These are phyloP conservation scores for Limnephilus auricula DNA, from an alignment of 2,888 invertebrate genomes.

Conservation along the genomic window DNA sequence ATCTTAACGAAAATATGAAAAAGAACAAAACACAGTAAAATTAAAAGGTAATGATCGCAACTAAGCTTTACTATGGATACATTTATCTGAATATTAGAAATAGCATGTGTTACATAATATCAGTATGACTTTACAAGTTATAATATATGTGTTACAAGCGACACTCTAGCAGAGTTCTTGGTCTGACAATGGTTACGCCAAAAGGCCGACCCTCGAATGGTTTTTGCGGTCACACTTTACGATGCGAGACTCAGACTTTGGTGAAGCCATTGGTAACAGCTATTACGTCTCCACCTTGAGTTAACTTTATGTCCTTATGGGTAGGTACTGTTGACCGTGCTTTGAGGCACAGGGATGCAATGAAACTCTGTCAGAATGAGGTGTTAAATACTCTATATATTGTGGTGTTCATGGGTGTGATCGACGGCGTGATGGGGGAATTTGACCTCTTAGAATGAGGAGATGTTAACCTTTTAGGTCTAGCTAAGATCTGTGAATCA, in stretches of 20 bases:
- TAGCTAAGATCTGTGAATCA: background rate
- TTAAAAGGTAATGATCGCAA: too few relatives aligned
- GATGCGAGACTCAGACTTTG: background rate
- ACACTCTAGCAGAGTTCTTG: background rate
- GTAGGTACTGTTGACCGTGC: background rate
- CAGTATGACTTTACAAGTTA: background rate
- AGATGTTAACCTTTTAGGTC: background rate
- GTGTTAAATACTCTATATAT: background rate
- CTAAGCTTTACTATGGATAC: too few relatives aligned
- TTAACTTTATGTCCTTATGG: background rate
- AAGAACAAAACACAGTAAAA: too few relatives aligned
- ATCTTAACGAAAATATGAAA: too few relatives aligned
- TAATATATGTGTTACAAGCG: background rate
- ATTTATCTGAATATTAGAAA: too few relatives aligned
- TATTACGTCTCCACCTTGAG: background rate
- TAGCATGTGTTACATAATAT: too few relatives aligned
- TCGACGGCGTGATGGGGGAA: background rate
- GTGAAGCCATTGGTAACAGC: background rate
- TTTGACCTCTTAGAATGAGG: background rate
- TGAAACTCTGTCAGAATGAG: background rate
- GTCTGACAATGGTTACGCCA: background rate
- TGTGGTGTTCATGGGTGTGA: background rate
- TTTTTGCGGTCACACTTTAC: background rate
- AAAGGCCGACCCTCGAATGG: background rate
- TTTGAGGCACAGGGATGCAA: background rate